Evolutionary conservation across 2,113 vertebrate species (phyloP).

Genomic region (Falco punctatus): DNA sequence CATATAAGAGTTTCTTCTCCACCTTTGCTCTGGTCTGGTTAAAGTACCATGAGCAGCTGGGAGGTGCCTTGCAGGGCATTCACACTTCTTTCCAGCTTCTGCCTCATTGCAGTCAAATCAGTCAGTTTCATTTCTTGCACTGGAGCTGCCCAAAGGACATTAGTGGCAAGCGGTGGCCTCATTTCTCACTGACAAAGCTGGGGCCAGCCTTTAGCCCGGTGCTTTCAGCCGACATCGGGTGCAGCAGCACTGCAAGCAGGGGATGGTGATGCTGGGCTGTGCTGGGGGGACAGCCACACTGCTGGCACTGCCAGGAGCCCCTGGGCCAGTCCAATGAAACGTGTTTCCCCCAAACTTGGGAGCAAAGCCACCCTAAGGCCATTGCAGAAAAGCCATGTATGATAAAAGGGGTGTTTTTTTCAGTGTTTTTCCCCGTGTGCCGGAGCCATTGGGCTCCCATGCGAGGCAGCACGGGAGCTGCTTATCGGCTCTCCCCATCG

Average conservation of each 20-base stretch:
- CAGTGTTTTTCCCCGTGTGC: fast-evolving
- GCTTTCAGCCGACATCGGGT: fast-evolving
- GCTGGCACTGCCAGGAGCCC: not conserved
- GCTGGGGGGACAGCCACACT: not conserved
- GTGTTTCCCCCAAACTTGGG: not conserved
- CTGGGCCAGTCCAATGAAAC: fast-evolving
- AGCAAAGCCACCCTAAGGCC: not conserved
- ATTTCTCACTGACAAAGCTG: not conserved
- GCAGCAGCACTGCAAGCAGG: not conserved
- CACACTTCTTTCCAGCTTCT: not conserved
- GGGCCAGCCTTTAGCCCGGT: not conserved
- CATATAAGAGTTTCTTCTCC: not conserved
- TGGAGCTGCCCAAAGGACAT: not conserved
- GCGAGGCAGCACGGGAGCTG: not conserved
- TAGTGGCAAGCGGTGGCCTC: not conserved
- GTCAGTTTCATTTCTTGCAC: not conserved
- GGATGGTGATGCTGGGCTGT: not conserved
- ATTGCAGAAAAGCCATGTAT: not conserved
- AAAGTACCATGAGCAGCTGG: not conserved
- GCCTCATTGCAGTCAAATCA: not conserved
- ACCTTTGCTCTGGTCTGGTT: not conserved
- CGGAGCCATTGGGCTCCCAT: not conserved
- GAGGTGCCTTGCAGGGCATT: not conserved
- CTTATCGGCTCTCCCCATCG: not conserved
- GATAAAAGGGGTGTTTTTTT: not conserved